Conservation (phyloP, 2,797 vertebrate species). For the Otolemur crassicaudatus region DNA sequence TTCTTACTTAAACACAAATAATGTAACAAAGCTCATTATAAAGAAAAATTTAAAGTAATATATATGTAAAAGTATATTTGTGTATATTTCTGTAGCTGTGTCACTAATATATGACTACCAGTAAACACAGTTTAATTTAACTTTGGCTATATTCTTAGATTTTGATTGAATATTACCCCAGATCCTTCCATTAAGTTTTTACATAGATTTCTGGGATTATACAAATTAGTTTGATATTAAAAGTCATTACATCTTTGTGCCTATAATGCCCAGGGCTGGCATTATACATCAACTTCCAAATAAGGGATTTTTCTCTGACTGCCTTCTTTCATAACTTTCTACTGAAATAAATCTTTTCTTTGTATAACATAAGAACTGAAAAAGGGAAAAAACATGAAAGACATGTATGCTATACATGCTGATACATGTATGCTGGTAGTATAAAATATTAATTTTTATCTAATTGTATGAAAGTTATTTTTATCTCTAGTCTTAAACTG, state of each 20-base stretch:
- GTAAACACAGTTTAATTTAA: slow-evolving; percentile 9
- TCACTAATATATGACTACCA: background rate
- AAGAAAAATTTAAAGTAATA: background rate
- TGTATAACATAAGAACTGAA: background rate
- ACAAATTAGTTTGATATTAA: background rate
- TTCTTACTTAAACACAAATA: background rate
- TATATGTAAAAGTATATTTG: background rate
- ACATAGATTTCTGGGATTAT: background rate
- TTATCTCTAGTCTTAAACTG: background rate
- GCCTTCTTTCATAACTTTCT: background rate
- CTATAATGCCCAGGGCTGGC: background rate
- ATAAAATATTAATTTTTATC: background rate
- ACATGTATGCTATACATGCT: background rate
- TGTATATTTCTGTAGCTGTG: background rate
- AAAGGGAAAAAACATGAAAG: background rate
- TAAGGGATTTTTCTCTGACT: background rate
- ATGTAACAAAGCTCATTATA: background rate
- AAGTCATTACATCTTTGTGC: background rate
- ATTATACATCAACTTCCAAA: background rate
- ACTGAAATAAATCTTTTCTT: background rate
- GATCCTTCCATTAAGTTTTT: background rate
- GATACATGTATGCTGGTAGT: background rate
- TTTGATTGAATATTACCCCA: background rate
- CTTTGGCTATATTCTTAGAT: slow-evolving; percentile 10
- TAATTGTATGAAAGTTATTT: background rate